phyloP scores from a whole-genome alignment of 2,888 invertebrate species.

The Biston stratarius region DNA sequence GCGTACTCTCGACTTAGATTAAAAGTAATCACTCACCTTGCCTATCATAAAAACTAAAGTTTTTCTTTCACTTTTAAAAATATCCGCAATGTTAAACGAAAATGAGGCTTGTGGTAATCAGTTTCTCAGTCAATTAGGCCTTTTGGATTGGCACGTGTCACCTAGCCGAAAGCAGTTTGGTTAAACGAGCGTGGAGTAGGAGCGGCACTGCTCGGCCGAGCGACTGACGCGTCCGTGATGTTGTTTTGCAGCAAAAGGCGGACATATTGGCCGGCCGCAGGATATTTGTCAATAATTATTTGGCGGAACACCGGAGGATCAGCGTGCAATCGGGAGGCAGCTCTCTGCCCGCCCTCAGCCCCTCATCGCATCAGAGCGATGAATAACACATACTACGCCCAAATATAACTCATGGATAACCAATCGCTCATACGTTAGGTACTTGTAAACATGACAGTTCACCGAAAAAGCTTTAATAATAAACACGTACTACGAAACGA shows the following conservation, averaged over 20 bases:
- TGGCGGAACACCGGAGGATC: constrained; percentile 87
- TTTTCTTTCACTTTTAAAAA: neutral
- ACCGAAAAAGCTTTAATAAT: constrained; percentile 37
- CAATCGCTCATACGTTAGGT: constrained; percentile 10
- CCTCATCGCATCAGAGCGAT: constrained; percentile 84
- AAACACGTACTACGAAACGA: constrained; percentile 16
- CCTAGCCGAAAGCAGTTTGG: constrained; percentile 68
- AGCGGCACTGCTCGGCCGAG: constrained; percentile 49
- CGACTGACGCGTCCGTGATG: constrained; percentile 73
- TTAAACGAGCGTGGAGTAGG: constrained; percentile 48
- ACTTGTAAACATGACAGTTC: constrained; percentile 41
- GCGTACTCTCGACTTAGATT: no score
- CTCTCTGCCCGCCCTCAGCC: constrained; percentile 83
- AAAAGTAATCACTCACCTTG: no score
- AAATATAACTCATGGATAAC: constrained; percentile 32
- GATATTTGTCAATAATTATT: constrained; percentile 87
- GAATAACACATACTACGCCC: constrained; percentile 63
- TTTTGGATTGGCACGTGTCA: constrained; percentile 62
- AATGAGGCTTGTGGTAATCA: constrained; percentile 16
- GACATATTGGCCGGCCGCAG: constrained; percentile 86
- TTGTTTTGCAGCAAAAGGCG: constrained; percentile 86
- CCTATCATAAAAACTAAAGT: neutral
- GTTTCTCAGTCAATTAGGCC: constrained; percentile 56
- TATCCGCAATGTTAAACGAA: constrained; percentile 23
- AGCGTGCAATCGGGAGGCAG: constrained; percentile 85